Conservation (phyloP, 2,888 invertebrate genomes). For the Heteropelma amictum region DNA sequence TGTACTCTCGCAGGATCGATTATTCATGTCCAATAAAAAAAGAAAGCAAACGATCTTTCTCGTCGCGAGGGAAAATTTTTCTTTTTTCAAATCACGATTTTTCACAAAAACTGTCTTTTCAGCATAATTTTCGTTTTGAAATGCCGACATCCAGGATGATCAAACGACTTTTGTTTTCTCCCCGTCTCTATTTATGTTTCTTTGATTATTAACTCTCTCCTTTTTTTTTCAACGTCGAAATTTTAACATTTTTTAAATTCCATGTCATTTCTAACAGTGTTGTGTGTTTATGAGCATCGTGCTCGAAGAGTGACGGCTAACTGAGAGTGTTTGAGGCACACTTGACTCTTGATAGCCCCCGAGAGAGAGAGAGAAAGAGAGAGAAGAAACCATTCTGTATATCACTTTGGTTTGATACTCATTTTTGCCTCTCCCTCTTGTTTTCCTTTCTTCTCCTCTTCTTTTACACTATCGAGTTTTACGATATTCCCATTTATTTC, state of each 20-base stretch:
- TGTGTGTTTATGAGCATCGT: conserved; percentile 39
- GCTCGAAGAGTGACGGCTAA: conserved; percentile 39
- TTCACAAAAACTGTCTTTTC: too few species aligned
- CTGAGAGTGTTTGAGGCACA: conserved; percentile 44
- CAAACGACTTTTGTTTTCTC: background rate
- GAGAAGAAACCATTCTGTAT: conserved; percentile 20
- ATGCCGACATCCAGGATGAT: too few species aligned
- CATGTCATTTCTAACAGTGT: conserved; percentile 20
- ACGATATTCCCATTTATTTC: background rate
- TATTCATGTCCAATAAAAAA: too few species aligned
- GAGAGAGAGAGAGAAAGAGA: too few species aligned
- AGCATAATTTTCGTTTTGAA: too few species aligned
- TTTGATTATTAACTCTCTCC: too few species aligned
- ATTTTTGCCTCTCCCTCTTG: background rate
- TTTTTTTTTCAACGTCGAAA: background rate
- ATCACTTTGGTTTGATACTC: background rate
- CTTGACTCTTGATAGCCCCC: conserved; percentile 33
- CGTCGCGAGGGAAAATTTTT: too few species aligned
- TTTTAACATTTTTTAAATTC: background rate
- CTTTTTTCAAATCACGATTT: too few species aligned
- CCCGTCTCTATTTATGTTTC: background rate
- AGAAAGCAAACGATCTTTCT: too few species aligned
- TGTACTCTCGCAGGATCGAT: too few species aligned
- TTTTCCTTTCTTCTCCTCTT: background rate
- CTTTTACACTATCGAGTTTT: background rate